Evolutionary conservation across 2,797 vertebrate species (phyloP).

Genomic region (Artibeus jamaicensis): DNA sequence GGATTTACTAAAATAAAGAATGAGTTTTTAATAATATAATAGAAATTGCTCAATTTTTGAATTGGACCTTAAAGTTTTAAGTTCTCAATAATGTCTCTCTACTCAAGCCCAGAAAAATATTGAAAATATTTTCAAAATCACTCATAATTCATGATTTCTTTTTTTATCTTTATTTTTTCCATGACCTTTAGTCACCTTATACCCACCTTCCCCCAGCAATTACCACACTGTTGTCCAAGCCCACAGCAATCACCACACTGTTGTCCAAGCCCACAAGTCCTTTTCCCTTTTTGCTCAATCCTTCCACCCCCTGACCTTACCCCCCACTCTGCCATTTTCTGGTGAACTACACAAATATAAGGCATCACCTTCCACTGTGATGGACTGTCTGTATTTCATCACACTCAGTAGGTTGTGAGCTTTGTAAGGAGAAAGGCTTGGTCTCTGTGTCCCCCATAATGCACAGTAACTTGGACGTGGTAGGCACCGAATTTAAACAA

Average conservation of each 20-base stretch:
- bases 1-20: constrained; percentile 13
- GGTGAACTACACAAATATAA: not conserved
- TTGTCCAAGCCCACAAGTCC: too few relatives aligned
- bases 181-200: too few relatives aligned
- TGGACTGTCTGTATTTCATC: too few relatives aligned
- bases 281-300: too few relatives aligned
- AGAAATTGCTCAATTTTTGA: not conserved
- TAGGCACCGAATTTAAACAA: not conserved
- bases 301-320: too few relatives aligned
- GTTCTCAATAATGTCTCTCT: not conserved
- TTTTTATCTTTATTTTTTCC: too few relatives aligned
- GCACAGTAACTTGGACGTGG: not conserved
- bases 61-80: constrained; percentile 21
- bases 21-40: not conserved
- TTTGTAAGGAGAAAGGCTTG: not conserved
- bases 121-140: constrained; percentile 37
- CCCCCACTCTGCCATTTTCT: not conserved
- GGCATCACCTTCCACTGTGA: not conserved
- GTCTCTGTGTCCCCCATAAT: not conserved
- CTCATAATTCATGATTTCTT: not conserved
- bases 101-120: not conserved
- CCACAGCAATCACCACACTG: too few relatives aligned
- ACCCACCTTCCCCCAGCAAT: too few relatives aligned
- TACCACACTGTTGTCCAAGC: too few relatives aligned
- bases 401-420: not conserved